These are phyloP conservation scores for Fopius arisanus DNA, from an alignment of 1,140 invertebrate species.

Conservation along the genomic window DNA sequence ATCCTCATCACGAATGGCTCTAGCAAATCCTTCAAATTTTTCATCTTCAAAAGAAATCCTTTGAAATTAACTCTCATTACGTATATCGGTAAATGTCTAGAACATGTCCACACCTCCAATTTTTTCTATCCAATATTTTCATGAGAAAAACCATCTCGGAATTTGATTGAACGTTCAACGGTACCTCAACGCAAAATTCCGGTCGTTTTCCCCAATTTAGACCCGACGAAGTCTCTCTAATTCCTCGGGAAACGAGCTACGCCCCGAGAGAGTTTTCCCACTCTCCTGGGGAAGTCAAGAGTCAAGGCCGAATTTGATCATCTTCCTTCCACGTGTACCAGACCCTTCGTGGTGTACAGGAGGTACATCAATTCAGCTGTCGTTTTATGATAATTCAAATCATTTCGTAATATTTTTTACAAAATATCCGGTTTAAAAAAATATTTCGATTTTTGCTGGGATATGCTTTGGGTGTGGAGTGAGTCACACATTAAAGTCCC, in stretches of 20 bases:
- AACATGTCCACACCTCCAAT: too few relatives aligned
- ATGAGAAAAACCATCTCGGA: background rate
- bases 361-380: too few relatives aligned
- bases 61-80: too few relatives aligned
- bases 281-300: background rate
- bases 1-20: background rate
- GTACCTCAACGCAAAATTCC: background rate
- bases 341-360: too few relatives aligned
- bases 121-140: too few relatives aligned
- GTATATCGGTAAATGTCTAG: too few relatives aligned
- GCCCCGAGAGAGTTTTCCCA: background rate
- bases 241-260: conserved; percentile 14
- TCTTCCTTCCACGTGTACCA: background rate
- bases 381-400: background rate
- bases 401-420: background rate
- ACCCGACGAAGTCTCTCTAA: conserved; percentile 14
- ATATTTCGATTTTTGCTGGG: too few relatives aligned
- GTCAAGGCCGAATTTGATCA: conserved; percentile 1
- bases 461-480: too few relatives aligned
- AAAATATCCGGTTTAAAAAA: background rate
- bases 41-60: too few relatives aligned
- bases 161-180: background rate
- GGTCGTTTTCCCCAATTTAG: conserved; percentile 21
- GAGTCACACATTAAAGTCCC: conserved; percentile 35
- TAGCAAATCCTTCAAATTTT: too few relatives aligned